phyloP scores from a whole-genome alignment of 2,113 vertebrate genomes.

The Probosciger aterrimus region DNA sequence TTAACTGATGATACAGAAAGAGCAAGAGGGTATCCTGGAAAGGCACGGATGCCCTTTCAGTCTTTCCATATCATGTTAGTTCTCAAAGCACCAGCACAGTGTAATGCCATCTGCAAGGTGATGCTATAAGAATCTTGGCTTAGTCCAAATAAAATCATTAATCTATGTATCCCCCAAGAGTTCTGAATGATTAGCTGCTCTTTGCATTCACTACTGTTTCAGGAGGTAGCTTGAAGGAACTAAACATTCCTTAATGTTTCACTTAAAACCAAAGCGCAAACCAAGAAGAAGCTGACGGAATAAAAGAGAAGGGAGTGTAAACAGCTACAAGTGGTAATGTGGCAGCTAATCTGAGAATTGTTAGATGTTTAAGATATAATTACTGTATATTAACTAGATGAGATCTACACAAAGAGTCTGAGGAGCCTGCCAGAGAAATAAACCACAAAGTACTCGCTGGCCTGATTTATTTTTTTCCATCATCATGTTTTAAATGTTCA shows the following conservation, averaged over 20 bases:
- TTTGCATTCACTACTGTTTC: not conserved
- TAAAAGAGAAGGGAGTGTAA: not conserved
- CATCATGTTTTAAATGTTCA: constrained; percentile 25
- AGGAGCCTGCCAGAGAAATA: constrained; percentile 37
- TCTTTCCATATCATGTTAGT: fast-evolving
- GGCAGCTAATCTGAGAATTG: constrained; percentile 20
- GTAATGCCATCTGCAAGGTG: not conserved
- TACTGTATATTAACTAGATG: constrained; percentile 29
- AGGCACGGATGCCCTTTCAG: fast-evolving
- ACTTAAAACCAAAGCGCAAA: not conserved
- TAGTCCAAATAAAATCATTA: not conserved
- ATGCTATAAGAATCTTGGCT: not conserved
- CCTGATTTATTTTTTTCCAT: constrained; percentile 17
- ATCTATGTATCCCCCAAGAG: not conserved
- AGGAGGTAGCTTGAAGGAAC: not conserved
- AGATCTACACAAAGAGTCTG: constrained; percentile 17
- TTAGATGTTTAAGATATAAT: constrained; percentile 36
- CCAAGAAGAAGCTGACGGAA: not conserved
- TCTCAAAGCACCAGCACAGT: fast-evolving
- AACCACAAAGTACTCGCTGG: constrained; percentile 29
- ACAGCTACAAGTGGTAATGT: constrained; percentile 12
- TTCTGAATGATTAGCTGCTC: not conserved
- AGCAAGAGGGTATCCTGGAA: fast-evolving
- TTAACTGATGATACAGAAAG: not conserved
- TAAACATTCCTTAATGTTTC: not conserved